Percentiles rank a stretch among this genome's conserved stretches.
Evolutionary conservation across 2,113 vertebrate species (phyloP).

Genomic region (Hippocampus guttulatus): DNA sequence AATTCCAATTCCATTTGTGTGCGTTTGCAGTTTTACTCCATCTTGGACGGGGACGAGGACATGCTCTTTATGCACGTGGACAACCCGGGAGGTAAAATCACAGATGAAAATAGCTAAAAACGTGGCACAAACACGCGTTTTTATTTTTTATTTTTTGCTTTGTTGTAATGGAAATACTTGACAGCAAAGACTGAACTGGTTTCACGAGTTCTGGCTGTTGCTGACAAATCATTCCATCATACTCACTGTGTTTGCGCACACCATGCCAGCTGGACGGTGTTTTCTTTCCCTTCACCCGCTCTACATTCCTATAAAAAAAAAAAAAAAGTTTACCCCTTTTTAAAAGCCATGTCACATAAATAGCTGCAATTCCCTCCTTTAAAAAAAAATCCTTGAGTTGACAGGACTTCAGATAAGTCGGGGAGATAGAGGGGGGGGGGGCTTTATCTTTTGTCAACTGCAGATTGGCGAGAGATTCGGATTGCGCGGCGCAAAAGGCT

Average conservation of each 20-base stretch:
- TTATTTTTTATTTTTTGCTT: constrained; percentile 14
- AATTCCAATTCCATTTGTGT: constrained; percentile 3
- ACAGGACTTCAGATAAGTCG: constrained; percentile 32
- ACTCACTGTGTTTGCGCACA: constrained; percentile 20
- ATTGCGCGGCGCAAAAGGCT: constrained; percentile 47
- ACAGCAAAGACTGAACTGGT: constrained; percentile 45
- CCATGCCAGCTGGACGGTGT: neutral
- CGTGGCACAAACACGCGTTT: constrained; percentile 20
- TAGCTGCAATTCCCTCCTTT: neutral
- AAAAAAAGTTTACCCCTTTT: too few relatives aligned
- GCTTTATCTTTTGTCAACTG: constrained; percentile 50
- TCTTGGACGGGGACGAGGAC: constrained; percentile 76
- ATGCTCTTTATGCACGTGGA: constrained; percentile 82
- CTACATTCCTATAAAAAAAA: neutral
- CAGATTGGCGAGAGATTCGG: constrained; percentile 20
- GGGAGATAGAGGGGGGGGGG: constrained; percentile 33
- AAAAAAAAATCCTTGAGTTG: neutral
- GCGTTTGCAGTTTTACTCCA: constrained; percentile 75
- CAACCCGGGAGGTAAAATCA: constrained; percentile 72
- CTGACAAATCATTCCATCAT: constrained; percentile 57
- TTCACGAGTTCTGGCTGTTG: constrained; percentile 50
- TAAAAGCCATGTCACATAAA: neutral
- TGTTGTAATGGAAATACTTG: constrained; percentile 48
- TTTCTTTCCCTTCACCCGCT: constrained; percentile 4
- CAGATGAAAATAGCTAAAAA: neutral